A percentile compares a stretch with the other conserved stretches of the same genome.
Evolutionary conservation across 2,888 invertebrate species (phyloP).

Genomic region (Cephonodes hylas): DNA sequence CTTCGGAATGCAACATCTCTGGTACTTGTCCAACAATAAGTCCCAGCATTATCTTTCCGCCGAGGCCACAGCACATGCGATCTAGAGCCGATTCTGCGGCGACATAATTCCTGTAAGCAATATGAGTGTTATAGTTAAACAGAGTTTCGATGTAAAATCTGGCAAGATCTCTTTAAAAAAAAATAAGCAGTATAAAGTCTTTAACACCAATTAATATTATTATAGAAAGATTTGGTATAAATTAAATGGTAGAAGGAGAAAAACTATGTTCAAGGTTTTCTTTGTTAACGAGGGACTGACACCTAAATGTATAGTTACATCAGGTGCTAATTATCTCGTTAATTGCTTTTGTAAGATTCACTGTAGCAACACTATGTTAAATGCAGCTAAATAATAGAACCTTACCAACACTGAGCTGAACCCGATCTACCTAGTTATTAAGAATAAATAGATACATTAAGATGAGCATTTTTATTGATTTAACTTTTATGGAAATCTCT

Average conservation of each 20-base stretch:
- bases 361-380: conserved; percentile 33
- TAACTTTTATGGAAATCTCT: too few relatives aligned
- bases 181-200: too few relatives aligned
- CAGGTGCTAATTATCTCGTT: conserved; percentile 74
- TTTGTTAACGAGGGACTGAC: conserved; percentile 74
- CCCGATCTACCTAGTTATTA: neutral
- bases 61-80: conserved; percentile 97
- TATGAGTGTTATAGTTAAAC: neutral
- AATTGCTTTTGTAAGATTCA: conserved; percentile 62
- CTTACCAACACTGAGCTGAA: conserved; percentile 44
- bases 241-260: too few relatives aligned
- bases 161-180: too few relatives aligned
- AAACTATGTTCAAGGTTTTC: too few relatives aligned
- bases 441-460: neutral
- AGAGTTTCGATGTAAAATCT: neutral
- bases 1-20: conserved; percentile 89
- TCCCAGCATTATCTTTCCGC: conserved; percentile 94
- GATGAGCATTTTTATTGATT: too few relatives aligned
- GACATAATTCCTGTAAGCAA: conserved; percentile 89
- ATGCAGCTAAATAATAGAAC: conserved; percentile 40
- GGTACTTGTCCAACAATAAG: conserved; percentile 93
- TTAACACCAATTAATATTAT: too few relatives aligned
- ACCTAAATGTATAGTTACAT: conserved; percentile 57
- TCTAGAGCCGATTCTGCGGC: conserved; percentile 98
- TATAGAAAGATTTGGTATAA: too few relatives aligned